Conservation (phyloP, 1,140 invertebrate species). For the Scaptomyza graminum region DNA sequence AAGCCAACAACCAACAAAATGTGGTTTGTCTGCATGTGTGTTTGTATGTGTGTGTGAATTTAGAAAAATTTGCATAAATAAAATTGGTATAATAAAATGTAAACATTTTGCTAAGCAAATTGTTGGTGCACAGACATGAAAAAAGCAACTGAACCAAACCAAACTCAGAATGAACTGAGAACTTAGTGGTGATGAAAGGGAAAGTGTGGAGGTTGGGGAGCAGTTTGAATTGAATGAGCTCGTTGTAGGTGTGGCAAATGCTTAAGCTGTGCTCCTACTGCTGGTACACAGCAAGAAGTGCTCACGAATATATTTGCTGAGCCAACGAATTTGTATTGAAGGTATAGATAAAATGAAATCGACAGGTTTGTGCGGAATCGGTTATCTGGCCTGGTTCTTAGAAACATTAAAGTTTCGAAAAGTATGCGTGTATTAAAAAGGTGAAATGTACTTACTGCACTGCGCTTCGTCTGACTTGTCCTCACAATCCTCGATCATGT, state of each 20-base stretch:
- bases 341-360: slow-evolving; percentile 6
- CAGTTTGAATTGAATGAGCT: not conserved
- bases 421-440: slow-evolving; percentile 1
- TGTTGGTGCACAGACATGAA: slow-evolving; percentile 45
- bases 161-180: slow-evolving; percentile 20
- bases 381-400: too few relatives aligned
- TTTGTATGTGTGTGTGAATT: slow-evolving; percentile 46
- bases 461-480: slow-evolving; percentile 96
- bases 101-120: slow-evolving; percentile 80
- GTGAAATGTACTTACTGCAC: slow-evolving; percentile 92
- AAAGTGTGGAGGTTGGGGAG: not conserved
- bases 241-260: not conserved
- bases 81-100: slow-evolving; percentile 81
- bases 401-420: too few relatives aligned
- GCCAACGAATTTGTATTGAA: slow-evolving; percentile 74
- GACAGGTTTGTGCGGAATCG: not conserved
- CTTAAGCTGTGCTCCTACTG: not conserved
- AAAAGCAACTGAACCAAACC: slow-evolving; percentile 15
- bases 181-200: not conserved
- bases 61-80: slow-evolving; percentile 75
- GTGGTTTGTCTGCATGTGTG: slow-evolving; percentile 33
- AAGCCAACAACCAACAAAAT: slow-evolving; percentile 36
- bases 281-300: not conserved
- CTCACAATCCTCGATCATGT: slow-evolving; percentile 96
- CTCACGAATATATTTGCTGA: slow-evolving; percentile 66